Base-by-base conservation (phyloP, 2,888 invertebrate species). In the Callyntrura sp. region DNA sequence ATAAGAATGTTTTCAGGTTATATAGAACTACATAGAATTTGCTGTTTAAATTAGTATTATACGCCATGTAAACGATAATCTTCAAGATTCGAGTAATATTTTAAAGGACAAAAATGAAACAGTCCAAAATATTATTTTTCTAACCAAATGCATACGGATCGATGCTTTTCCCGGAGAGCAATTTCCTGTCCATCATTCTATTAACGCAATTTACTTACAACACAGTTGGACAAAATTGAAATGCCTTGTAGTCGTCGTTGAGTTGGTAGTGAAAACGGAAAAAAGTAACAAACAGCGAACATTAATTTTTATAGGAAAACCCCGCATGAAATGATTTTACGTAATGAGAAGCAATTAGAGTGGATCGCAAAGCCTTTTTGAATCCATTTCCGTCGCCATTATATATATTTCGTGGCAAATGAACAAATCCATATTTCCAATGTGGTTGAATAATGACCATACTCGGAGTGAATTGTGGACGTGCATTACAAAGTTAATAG, bases 151-250 rank as follows among this genome's bases (percentile, higher is more conserved):
- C n/a, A n/a, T n/a, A n/a, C n/a, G n/a, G n/a, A n/a, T n/a, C n/a
- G n/a, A n/a, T n/a, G n/a, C n/a, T n/a, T n/a, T n/a, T n/a, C n/a
- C n/a, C n/a, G n/a, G n/a, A n/a, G n/a, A n/a, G n/a, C 9, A 55
- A 55, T 28, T 65, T 65, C 65, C 62, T 23, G 20, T 70, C 0
- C 20, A 17, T n/a, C 1, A 14, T 70, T 3, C 1, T 20, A 14
- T 12, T 48, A 23, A 73, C n/a, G 73, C 48, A 48, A 48, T 35
- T 73, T 0, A 35, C 11, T 81, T 60, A 60, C 1, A 0, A 43
- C 73, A 14, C 84, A 73, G 84, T 57, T 0, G 73, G 84, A 84
- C 43, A 43, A 55, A 84, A 73, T 84, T 70, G 70, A 43, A 73
- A 57, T 73, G 17, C 51, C n/a, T 28, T 57, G 70, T 84, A 20